phyloP scores from a whole-genome alignment of 2,888 invertebrate genomes.

The Ectemnius continuus region DNA sequence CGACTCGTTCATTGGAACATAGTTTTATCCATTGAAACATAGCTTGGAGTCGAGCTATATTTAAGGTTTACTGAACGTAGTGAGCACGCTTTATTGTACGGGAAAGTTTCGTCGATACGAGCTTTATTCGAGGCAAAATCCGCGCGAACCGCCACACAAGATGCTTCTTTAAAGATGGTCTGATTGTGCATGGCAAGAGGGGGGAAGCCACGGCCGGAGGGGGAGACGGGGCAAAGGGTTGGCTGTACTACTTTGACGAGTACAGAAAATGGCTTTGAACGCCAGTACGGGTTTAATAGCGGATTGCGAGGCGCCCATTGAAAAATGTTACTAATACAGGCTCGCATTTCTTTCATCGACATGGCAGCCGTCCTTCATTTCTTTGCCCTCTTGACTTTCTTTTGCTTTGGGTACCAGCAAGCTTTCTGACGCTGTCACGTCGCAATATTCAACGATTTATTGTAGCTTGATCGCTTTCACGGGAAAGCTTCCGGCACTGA shows the following conservation, averaged over 20 bases:
- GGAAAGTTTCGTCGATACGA: background rate
- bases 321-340: background rate
- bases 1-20: constrained; percentile 16
- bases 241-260: background rate
- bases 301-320: background rate
- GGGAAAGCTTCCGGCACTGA: background rate
- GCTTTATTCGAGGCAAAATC: constrained; percentile 1
- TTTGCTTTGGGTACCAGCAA: background rate
- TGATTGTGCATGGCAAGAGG: background rate
- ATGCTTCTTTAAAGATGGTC: constrained; percentile 7
- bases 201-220: background rate
- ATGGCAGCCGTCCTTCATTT: background rate
- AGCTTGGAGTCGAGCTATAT: constrained; percentile 17
- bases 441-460: background rate
- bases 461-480: background rate
- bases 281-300: background rate
- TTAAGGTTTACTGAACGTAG: constrained; percentile 27
- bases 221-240: too few relatives aligned
- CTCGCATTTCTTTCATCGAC: background rate
- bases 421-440: background rate
- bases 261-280: background rate
- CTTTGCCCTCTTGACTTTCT: too few relatives aligned
- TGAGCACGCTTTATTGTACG: background rate
- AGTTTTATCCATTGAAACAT: constrained; percentile 16
- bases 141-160: background rate